phyloP scores from a whole-genome alignment of 2,113 vertebrate genomes.

The Prunella himalayana region DNA sequence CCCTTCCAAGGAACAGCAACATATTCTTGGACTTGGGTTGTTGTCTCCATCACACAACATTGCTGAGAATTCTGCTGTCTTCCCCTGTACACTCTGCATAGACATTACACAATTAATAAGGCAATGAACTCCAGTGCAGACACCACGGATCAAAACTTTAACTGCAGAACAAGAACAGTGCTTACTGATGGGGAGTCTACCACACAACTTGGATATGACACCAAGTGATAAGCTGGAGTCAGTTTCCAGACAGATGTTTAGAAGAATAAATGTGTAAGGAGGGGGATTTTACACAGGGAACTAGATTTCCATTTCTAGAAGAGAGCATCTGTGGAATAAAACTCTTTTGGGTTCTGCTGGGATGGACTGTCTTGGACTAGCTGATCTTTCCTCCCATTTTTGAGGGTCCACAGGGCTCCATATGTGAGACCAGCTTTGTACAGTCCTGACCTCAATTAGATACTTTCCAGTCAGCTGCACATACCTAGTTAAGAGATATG shows the following conservation, averaged over 20 bases:
- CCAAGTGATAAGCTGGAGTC: background rate
- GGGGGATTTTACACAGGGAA: background rate
- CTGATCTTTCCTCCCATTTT: background rate
- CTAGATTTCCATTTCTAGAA: background rate
- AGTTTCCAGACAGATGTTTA: background rate
- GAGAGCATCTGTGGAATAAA: background rate
- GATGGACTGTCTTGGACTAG: background rate
- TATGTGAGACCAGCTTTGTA: background rate
- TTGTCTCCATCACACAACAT: background rate
- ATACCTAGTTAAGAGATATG: background rate
- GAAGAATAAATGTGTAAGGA: background rate
- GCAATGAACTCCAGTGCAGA: background rate
- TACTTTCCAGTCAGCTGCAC: background rate
- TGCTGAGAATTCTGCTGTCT: background rate
- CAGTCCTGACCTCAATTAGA: background rate
- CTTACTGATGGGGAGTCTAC: background rate
- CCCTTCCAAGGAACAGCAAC: background rate
- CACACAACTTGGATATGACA: background rate
- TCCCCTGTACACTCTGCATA: background rate
- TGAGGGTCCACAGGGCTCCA: background rate
- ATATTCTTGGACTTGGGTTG: background rate
- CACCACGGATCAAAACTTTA: background rate
- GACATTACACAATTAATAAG: background rate
- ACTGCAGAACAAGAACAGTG: background rate
- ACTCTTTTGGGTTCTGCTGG: background rate